Evolutionary conservation across 1,140 invertebrate genomes (phyloP).

Genomic region (Laupala kohalensis): DNA sequence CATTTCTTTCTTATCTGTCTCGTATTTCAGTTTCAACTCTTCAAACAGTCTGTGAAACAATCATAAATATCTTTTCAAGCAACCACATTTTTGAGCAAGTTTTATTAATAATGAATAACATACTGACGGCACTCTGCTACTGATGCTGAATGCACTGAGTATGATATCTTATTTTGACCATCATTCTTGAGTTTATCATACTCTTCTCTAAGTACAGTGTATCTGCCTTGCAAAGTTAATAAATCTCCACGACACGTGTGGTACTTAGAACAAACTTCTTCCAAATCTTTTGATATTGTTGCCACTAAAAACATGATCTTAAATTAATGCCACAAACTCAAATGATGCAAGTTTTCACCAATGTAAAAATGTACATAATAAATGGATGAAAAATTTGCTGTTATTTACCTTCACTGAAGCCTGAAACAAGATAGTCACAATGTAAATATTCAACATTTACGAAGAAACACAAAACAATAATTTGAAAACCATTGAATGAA

Average conservation of each 20-base stretch:
- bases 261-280: constrained; percentile 40
- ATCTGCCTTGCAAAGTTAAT: constrained; percentile 37
- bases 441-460: not conserved
- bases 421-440: not conserved
- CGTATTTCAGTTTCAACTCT: constrained; percentile 45
- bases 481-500: not conserved
- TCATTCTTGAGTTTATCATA: constrained; percentile 38
- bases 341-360: not conserved
- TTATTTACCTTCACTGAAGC: too few relatives aligned
- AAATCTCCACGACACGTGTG: constrained; percentile 37
- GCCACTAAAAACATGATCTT: constrained; percentile 26
- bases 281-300: constrained; percentile 40
- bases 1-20: constrained; percentile 37
- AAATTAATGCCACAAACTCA: not conserved
- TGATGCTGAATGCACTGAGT: constrained; percentile 36
- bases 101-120: not conserved
- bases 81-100: not conserved
- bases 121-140: constrained; percentile 46
- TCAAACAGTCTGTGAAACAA: constrained; percentile 38
- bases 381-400: not conserved
- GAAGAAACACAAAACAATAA: not conserved
- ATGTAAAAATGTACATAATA: not conserved
- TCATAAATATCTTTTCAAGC: constrained; percentile 9
- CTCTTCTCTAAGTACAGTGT: constrained; percentile 31
- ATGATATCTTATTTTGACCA: constrained; percentile 35